Percentiles rank a stretch among this genome's conserved stretches.
phyloP scores from a whole-genome alignment of 2,888 invertebrate genomes.

The Idaea aversata region DNA sequence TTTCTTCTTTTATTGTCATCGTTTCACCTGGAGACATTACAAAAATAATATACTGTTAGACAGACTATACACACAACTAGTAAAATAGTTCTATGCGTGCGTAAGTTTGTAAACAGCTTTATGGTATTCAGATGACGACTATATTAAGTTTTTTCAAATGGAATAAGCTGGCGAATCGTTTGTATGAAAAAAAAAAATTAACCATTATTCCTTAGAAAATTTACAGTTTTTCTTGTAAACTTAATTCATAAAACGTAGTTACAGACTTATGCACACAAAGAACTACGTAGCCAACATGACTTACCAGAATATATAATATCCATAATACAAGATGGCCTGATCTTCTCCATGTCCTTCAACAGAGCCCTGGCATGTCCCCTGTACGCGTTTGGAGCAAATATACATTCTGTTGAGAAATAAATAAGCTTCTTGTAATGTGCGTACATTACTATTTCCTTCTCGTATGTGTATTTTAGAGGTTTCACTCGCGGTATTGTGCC shows the following conservation, averaged over 20 bases:
- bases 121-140: no score
- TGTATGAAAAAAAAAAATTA: no score
- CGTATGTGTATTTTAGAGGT: constrained; percentile 98
- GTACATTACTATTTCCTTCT: constrained; percentile 99
- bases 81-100: no score
- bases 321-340: constrained; percentile 94
- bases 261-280: no score
- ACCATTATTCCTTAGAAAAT: no score
- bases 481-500: constrained; percentile 95
- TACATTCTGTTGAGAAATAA: constrained; percentile 99
- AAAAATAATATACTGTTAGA: not conserved
- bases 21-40: constrained; percentile 87
- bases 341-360: constrained; percentile 96
- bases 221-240: no score
- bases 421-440: constrained; percentile 97
- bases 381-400: constrained; percentile 99
- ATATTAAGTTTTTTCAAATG: no score
- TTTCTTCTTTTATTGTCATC: constrained; percentile 88
- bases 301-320: constrained; percentile 94
- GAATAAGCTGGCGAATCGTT: no score
- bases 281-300: no score
- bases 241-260: no score
- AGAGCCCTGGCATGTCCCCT: constrained; percentile 94
- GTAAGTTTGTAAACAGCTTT: no score
- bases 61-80: not conserved